phyloP scores from a whole-genome alignment of 2,888 invertebrate genomes.

The Chloromyia formosa region DNA sequence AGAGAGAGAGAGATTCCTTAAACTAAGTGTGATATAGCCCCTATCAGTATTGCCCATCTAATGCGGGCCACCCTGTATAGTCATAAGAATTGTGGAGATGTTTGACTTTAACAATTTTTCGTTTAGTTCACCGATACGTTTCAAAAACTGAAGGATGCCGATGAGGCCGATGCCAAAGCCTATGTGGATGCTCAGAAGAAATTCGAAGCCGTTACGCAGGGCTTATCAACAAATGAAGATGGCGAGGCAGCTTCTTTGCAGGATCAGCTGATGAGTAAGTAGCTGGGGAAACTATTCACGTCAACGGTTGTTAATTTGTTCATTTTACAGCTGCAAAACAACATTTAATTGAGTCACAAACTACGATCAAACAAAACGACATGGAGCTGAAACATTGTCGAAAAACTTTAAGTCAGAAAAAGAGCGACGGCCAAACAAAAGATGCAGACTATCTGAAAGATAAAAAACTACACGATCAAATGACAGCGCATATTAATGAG shows the following conservation, averaged over 20 bases:
- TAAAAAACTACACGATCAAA: slow-evolving; percentile 67
- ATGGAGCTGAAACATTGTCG: slow-evolving; percentile 77
- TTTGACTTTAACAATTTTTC: background rate
- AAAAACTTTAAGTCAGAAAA: slow-evolving; percentile 71
- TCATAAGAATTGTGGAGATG: too few relatives aligned
- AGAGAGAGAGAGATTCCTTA: too few relatives aligned
- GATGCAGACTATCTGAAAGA: slow-evolving; percentile 75
- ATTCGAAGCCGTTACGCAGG: slow-evolving; percentile 85
- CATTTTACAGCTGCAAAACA: slow-evolving; percentile 74
- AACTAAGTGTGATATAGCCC: too few relatives aligned
- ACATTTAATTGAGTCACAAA: slow-evolving; percentile 78
- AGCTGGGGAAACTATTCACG: background rate
- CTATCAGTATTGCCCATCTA: too few relatives aligned
- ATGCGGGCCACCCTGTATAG: too few relatives aligned
- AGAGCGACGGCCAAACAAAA: slow-evolving; percentile 73
- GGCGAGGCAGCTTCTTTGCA: slow-evolving; percentile 86
- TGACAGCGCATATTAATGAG: slow-evolving; percentile 68
- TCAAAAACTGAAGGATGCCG: slow-evolving; percentile 73
- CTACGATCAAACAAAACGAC: slow-evolving; percentile 78
- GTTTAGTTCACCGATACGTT: slow-evolving; percentile 71
- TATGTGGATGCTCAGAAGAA: slow-evolving; percentile 78
- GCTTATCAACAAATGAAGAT: slow-evolving; percentile 79
- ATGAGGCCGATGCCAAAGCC: slow-evolving; percentile 73
- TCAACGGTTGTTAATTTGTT: background rate
- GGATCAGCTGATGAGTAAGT: slow-evolving; percentile 84